Conservation (phyloP, 2,888 invertebrate species). For the Oscheius sp. region DNA sequence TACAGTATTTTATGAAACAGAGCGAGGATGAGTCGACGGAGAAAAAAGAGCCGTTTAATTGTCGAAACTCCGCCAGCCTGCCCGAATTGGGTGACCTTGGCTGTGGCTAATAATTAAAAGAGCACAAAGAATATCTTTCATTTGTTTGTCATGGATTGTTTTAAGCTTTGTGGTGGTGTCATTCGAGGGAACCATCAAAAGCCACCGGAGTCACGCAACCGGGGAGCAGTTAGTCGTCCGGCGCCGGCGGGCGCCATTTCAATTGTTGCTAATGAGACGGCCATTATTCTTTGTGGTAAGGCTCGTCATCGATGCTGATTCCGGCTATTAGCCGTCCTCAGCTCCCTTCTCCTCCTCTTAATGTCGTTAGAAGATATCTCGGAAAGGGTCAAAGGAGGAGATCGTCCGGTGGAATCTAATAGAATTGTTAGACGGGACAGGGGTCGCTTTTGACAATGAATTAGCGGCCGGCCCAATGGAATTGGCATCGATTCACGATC, state of each 20-base stretch:
- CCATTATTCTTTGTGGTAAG: conserved; percentile 28
- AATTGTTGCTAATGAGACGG: conserved; percentile 36
- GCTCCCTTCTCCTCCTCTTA: neutral
- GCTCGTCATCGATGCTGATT: conserved; percentile 33
- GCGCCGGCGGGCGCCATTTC: conserved; percentile 27
- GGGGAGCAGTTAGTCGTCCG: conserved; percentile 13
- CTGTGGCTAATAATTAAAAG: too few species aligned
- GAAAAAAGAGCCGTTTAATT: conserved; percentile 8
- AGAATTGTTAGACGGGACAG: neutral
- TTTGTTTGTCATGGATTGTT: too few species aligned
- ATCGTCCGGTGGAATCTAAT: neutral
- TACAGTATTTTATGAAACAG: neutral
- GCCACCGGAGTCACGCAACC: conserved; percentile 22
- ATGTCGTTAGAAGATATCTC: conserved; percentile 28
- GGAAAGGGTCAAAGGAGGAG: neutral
- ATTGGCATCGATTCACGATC: conserved; percentile 7
- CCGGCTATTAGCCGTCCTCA: conserved; percentile 9
- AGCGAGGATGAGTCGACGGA: neutral
- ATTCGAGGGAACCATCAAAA: conserved; percentile 2
- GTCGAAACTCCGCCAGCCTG: conserved; percentile 4
- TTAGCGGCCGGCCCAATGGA: conserved; percentile 19
- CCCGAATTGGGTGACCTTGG: neutral
- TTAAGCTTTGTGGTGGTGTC: neutral
- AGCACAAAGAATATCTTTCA: too few species aligned
- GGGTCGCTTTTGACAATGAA: conserved; percentile 28